These are phyloP conservation scores for Campylomormyrus tamandua DNA, from an alignment of 2,113 vertebrate genomes.

Conservation along the genomic window DNA sequence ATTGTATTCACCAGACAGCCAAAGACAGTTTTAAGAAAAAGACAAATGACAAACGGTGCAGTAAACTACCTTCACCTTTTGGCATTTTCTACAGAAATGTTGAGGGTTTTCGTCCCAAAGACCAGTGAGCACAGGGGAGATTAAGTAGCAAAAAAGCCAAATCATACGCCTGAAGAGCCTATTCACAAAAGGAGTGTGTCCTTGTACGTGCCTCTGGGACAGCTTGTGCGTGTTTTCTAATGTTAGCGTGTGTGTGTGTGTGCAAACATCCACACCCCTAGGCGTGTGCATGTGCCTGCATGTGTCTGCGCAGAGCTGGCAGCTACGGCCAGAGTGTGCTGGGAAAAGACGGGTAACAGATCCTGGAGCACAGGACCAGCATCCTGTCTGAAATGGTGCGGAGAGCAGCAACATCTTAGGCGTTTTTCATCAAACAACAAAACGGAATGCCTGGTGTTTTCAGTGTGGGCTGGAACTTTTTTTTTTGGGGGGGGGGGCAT, in stretches of 20 bases:
- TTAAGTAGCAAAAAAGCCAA: neutral
- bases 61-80: neutral
- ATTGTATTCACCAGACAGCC: conserved; percentile 8
- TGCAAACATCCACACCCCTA: neutral
- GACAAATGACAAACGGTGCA: neutral
- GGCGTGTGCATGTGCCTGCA: neutral
- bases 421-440: neutral
- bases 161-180: neutral
- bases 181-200: neutral
- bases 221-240: neutral
- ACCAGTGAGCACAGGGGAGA: neutral
- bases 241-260: neutral
- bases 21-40: neutral
- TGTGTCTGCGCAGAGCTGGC: neutral
- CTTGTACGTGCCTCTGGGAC: neutral
- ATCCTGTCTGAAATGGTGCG: neutral
- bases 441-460: neutral
- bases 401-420: neutral
- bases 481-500: neutral
- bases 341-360: neutral
- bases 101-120: neutral
- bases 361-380: neutral
- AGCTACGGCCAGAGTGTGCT: neutral
- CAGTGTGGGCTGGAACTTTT: neutral
- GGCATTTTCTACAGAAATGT: neutral